Evolutionary conservation across 2,797 vertebrate species (phyloP).

Genomic region (Natrix natrix): DNA sequence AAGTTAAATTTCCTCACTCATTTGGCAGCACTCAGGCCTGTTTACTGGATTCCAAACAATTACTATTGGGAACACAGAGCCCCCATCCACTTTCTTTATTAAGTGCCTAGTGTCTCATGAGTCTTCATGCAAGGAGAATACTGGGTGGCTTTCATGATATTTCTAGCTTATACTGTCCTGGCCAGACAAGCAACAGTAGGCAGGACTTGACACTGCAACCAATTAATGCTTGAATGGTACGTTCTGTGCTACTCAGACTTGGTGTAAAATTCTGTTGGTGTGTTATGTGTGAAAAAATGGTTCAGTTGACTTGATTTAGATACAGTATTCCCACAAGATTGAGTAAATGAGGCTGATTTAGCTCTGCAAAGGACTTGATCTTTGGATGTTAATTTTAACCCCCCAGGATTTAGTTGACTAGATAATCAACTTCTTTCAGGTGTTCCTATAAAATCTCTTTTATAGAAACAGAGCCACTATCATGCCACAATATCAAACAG

Average conservation of each 20-base stretch:
- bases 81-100: background rate
- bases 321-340: background rate
- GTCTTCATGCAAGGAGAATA: background rate
- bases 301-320: background rate
- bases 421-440: background rate
- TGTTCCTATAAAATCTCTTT: background rate
- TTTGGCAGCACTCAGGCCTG: background rate
- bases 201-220: background rate
- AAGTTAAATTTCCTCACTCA: background rate
- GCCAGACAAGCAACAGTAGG: background rate
- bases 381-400: background rate
- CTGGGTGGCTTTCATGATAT: background rate
- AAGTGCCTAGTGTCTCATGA: background rate
- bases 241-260: background rate
- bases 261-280: background rate
- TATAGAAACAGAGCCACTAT: background rate
- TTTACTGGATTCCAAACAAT: background rate
- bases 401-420: background rate
- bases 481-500: background rate
- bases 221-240: background rate
- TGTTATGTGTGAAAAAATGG: background rate
- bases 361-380: background rate
- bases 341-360: background rate
- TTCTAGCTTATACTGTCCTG: background rate
- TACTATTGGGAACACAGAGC: background rate